A percentile compares a stretch with the other conserved stretches of the same genome.
These are phyloP conservation scores for Neocrepidodera transversa DNA, from an alignment of 2,888 invertebrate genomes.

Conservation along the genomic window DNA sequence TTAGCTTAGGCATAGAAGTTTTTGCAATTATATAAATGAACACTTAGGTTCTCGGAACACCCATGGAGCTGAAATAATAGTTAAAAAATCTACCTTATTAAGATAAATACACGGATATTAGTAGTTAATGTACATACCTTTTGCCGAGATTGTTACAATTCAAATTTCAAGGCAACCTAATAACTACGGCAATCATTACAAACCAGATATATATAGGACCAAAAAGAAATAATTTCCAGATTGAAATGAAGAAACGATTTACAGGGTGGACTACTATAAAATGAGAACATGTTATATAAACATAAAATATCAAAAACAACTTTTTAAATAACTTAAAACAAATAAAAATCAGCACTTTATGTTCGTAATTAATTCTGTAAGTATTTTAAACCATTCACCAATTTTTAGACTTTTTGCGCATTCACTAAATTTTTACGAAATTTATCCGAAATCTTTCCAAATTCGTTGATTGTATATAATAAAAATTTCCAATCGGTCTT, in stretches of 20 bases:
- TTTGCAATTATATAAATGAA: constrained; percentile 34
- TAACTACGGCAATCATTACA: constrained; percentile 29
- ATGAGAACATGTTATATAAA: too few relatives aligned
- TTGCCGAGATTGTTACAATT: constrained; percentile 37
- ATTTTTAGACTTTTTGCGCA: too few relatives aligned
- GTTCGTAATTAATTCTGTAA: too few relatives aligned
- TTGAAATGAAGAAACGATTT: constrained; percentile 20
- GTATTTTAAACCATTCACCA: too few relatives aligned
- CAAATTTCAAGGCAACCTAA: constrained; percentile 34
- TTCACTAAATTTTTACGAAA: too few relatives aligned
- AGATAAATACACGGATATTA: constrained; percentile 37
- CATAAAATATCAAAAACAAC: too few relatives aligned
- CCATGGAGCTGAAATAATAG: constrained; percentile 35
- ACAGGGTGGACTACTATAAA: neutral
- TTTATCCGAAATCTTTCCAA: too few relatives aligned
- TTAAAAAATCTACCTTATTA: constrained; percentile 35
- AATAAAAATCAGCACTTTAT: too few relatives aligned
- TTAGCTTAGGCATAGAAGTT: constrained; percentile 22
- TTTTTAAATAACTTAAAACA: too few relatives aligned
- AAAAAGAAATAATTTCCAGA: constrained; percentile 17
- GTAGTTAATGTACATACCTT: constrained; percentile 36
- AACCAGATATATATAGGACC: constrained; percentile 17
- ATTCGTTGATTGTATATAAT: too few relatives aligned
- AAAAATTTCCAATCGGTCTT: too few relatives aligned
- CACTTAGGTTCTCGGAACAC: constrained; percentile 33